Percentiles rank a stretch among this genome's conserved stretches.
phyloP scores from a whole-genome alignment of 2,113 vertebrate species.

The Stictonetta naevosa region DNA sequence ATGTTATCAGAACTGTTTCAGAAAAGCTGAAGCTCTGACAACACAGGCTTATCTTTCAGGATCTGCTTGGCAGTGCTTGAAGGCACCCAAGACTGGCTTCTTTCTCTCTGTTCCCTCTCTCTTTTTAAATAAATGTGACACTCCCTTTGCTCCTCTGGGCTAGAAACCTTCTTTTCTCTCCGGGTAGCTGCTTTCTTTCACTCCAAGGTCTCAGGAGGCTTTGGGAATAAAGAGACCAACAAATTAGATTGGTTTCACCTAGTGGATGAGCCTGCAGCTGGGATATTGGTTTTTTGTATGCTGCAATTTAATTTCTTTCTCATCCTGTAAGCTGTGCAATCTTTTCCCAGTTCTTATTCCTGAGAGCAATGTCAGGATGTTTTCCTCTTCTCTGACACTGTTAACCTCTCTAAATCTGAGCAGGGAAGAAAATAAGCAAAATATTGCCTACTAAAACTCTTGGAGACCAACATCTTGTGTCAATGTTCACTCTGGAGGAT shows the following conservation, averaged over 20 bases:
- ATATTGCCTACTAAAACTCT: neutral
- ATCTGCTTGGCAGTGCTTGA: neutral
- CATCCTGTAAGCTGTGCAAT: conserved; percentile 26
- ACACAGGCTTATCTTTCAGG: neutral
- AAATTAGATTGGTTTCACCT: conserved; percentile 51
- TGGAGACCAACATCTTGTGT: neutral
- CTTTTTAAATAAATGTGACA: neutral
- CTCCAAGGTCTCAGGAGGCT: conserved; percentile 37
- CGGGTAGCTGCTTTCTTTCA: neutral
- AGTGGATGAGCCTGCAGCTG: conserved; percentile 40
- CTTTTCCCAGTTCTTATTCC: conserved; percentile 15
- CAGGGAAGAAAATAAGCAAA: neutral
- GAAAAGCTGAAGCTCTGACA: neutral
- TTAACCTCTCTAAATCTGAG: neutral
- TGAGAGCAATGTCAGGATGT: neutral
- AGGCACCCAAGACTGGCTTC: neutral
- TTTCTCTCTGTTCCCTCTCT: neutral
- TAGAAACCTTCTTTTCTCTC: conserved; percentile 4
- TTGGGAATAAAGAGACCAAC: conserved; percentile 48
- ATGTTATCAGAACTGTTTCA: neutral
- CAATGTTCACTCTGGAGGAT: neutral
- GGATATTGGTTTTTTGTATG: conserved; percentile 5
- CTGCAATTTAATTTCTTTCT: conserved; percentile 42
- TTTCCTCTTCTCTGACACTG: neutral
- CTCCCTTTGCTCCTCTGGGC: neutral